Conservation (phyloP, 2,888 invertebrate genomes). For the Gymnosoma rotundatum region DNA sequence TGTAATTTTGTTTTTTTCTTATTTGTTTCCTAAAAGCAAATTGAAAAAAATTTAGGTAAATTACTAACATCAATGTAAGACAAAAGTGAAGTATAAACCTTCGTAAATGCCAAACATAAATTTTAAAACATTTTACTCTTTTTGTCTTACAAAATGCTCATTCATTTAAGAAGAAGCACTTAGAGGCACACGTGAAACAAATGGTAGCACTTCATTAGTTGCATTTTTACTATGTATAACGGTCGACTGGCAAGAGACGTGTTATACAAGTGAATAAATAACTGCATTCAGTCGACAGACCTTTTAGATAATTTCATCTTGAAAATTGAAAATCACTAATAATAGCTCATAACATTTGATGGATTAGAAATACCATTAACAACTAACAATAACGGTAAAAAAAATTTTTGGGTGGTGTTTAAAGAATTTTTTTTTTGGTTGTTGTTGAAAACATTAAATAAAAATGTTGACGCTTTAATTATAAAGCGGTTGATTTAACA, state of each 20-base stretch:
- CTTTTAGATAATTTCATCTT: conserved; percentile 34
- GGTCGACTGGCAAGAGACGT: conserved; percentile 25
- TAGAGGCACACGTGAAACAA: conserved; percentile 68
- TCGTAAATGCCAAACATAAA: conserved; percentile 29
- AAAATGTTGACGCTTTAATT: conserved; percentile 56
- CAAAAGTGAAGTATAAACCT: conserved; percentile 33
- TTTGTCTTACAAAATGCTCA: background rate
- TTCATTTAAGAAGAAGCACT: conserved; percentile 55
- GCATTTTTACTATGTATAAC: conserved; percentile 50
- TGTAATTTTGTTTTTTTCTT: background rate
- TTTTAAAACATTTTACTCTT: conserved; percentile 1
- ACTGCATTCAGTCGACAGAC: background rate
- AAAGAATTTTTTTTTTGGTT: background rate
- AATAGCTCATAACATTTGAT: conserved; percentile 42
- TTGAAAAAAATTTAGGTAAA: conserved; percentile 41
- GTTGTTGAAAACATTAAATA: conserved; percentile 26
- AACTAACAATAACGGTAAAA: conserved; percentile 2
- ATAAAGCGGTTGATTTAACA: conserved; percentile 43
- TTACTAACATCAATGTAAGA: background rate
- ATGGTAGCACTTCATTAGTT: conserved; percentile 66
- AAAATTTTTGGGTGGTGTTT: conserved; percentile 44
- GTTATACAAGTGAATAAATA: background rate
- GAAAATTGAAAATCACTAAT: conserved; percentile 53
- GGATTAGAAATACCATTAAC: conserved; percentile 2
- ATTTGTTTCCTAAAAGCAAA: conserved; percentile 20